Base-by-base conservation (phyloP, 2,113 vertebrate species). In the Ammodytes marinus region DNA sequence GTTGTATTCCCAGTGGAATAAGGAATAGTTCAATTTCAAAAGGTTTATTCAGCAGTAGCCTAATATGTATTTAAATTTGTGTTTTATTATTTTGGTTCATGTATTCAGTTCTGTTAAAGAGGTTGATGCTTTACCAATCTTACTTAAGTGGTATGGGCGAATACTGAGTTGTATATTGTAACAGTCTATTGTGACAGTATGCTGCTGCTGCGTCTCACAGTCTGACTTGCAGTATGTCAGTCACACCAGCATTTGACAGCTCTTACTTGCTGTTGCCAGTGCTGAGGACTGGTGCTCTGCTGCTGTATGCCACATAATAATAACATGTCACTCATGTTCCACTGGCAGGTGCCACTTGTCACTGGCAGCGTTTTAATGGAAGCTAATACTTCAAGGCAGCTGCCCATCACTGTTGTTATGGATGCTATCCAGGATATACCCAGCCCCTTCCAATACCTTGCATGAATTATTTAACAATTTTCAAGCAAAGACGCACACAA, bases 301-400 rank as follows among this genome's bases (percentile, higher is more conserved):
- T 58, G 54, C 27, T 55, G 27, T 12, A 46, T 27, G 8, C 15
- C 19, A 15, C 52, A 39, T 37, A n/a, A 7, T 19, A 27, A 27
- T 27, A 27, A 13, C 45, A 6, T 11, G 14, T 46, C 47, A 54
- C 50, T 77, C 17, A 11, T 35, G 67, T 65, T 79, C 64, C 57
- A 68, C 55, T 37, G 63, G 60, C 67, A 70, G 17, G n/a, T 55
- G 1, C 14, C 19, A 8, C 13, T 47, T 14, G 35, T 9, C 45
- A 49, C 10, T 6, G 19, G 35, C 55, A 58, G 27, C 27, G 27
- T 27, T 27, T 1, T 27, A 27, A 27, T 45, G 60, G 17, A 45
- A 6, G 42, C 11, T 19, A 13, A 45, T 63, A 4, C 7, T 43
- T 15, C 10, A 6, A 17, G 39, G 13, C 59, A 61, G 59, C 43